Percentiles rank a stretch among this genome's conserved stretches.
These are phyloP conservation scores for Homarus americanus DNA, from an alignment of 1,140 invertebrate species.

Conservation along the genomic window DNA sequence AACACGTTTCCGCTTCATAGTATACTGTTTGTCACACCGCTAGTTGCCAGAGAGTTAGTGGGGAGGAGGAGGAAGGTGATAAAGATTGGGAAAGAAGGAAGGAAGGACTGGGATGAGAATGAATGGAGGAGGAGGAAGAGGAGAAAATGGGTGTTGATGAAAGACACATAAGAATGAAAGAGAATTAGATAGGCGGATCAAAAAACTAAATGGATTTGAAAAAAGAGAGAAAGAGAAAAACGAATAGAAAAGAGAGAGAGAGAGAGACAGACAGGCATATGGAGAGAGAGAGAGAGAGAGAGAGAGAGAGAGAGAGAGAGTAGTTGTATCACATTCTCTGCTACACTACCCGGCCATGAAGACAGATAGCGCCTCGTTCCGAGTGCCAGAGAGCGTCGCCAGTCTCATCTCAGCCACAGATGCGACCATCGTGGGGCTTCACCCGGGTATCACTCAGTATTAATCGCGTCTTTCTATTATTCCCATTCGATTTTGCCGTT, in stretches of 20 bases:
- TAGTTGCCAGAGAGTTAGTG: neutral
- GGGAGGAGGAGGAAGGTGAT: neutral
- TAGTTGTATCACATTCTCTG: neutral
- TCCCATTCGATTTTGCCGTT: constrained; percentile 24
- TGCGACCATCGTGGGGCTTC: neutral
- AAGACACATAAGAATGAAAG: no score
- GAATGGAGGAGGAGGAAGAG: neutral
- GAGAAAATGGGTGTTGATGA: no score
- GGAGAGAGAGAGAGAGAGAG: constrained; percentile 11
- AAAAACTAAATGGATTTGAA: no score
- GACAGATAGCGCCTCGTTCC: neutral
- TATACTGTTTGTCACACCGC: no score
- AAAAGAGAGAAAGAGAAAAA: no score
- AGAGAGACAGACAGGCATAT: neutral
- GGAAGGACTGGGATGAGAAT: neutral
- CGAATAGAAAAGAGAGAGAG: neutral
- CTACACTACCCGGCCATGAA: neutral
- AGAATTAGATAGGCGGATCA: no score
- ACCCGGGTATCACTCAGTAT: neutral
- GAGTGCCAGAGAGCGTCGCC: neutral
- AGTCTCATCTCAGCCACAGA: neutral
- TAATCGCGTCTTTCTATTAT: neutral
- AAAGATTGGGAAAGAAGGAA: neutral
- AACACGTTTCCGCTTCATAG: no score
- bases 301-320: constrained; percentile 37